Evolutionary conservation across 2,113 vertebrate genomes (phyloP), one percentile per base, ranked within the genome.

Genomic region (Polypterus bichir): DNA sequence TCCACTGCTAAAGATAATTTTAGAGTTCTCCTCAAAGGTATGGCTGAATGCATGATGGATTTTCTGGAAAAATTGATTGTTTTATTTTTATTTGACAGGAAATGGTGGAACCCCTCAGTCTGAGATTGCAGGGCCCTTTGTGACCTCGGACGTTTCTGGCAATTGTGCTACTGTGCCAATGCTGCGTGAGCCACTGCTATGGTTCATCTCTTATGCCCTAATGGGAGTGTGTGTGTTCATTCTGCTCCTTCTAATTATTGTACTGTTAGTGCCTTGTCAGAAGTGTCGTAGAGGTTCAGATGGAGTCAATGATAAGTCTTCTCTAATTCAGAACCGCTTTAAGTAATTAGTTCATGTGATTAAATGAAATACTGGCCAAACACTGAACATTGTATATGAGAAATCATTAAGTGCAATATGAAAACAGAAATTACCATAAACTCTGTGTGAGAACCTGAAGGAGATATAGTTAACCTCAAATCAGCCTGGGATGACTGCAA

Each of bases 271-370:
- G 60, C 93, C 94, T 0, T 88, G 77, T 59, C 69, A 71, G 2
- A 79, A 70, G 11, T 83, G 76, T 55, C 76, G 70, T 45, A 72
- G 66, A 6, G 57, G 7, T 59, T 68, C 79, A 59, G 80, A 74
- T 0, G 85, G 88, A 47, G 88, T 99, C 62, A 97, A 88, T 0
- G 96, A 98, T 0, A 90, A 94, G 70, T 99, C 96, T 6, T 96
- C 94, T 0, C 84, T 99, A 3, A 90, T 99, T 48, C 90, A 84
- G 11, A 88, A 99, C 63, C 89, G 94, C 44, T 95, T 96, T 90
- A 98, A 97, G 59, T 98, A 83, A 95, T 27, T 27, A 27, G 27
- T 27, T 27, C 27, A 27, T 27, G 27, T 27, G 27, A 27, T 27
- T 27, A 27, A 27, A 27, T 27, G 27, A 27, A 27, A 27, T 27